Conservation (phyloP, 64 coral and sea anemone species). For the Platygyra sinensis region DNA sequence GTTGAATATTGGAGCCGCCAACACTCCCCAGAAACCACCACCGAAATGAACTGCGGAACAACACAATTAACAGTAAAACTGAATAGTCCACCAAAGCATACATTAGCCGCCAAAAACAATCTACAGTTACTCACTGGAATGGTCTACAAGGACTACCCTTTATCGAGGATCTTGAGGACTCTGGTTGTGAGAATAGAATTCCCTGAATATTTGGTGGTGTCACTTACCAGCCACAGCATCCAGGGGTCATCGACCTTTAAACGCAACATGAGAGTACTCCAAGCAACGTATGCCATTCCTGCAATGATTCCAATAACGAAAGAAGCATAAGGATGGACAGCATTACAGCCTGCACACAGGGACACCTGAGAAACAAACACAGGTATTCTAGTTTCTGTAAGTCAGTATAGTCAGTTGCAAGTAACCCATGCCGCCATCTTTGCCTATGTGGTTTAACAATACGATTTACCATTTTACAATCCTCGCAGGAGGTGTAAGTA, state of each 20-base stretch:
- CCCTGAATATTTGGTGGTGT: no score
- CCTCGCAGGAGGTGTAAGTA: no score
- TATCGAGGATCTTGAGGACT: no score
- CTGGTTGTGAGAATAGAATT: no score
- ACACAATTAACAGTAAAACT: not conserved
- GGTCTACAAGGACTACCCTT: no score
- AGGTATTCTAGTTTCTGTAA: not conserved
- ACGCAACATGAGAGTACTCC: constrained; percentile 60
- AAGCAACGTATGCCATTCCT: constrained; percentile 68
- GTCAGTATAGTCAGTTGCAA: no score
- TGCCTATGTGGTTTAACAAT: no score
- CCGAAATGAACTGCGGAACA: constrained; percentile 80
- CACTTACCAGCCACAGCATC: constrained; percentile 74
- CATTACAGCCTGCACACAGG: constrained; percentile 83
- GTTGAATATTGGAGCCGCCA: constrained; percentile 70
- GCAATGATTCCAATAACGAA: constrained; percentile 74
- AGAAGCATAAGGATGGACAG: constrained; percentile 71
- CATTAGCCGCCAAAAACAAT: not conserved
- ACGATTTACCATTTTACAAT: no score
- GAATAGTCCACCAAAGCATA: not conserved
- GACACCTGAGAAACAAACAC: constrained; percentile 59
- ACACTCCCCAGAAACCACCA: constrained; percentile 82
- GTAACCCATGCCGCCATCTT: no score
- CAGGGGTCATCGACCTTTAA: constrained; percentile 69
- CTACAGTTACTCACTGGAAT: no score